These are phyloP conservation scores for Chlorops oryzae DNA, from an alignment of 1,140 invertebrate genomes.

Conservation along the genomic window DNA sequence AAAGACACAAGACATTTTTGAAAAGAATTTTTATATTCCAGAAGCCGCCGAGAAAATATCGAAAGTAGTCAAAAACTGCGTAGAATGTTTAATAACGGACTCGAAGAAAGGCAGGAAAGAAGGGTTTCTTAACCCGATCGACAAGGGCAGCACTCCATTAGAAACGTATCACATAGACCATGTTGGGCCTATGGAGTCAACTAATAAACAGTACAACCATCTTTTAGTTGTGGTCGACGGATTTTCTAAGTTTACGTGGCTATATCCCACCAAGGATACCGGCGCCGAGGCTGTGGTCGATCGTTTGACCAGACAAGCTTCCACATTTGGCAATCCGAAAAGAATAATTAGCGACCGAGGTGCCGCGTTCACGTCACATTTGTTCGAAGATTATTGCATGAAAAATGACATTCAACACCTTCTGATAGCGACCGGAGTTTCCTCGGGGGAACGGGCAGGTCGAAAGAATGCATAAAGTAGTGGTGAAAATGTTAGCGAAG, in stretches of 20 bases:
- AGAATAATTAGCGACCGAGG: too few relatives aligned
- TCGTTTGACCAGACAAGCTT: too few relatives aligned
- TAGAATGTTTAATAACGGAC: conserved; percentile 29
- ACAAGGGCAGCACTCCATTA: conserved; percentile 26
- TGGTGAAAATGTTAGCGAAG: too few relatives aligned
- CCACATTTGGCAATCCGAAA: too few relatives aligned
- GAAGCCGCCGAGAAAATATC: conserved; percentile 32
- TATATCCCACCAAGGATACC: too few relatives aligned
- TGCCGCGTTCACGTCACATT: too few relatives aligned
- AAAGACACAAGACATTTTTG: conserved; percentile 42
- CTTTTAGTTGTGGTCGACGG: conserved; percentile 27
- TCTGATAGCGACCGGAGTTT: too few relatives aligned
- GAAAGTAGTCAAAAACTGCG: conserved; percentile 30
- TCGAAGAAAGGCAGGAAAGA: conserved; percentile 43
- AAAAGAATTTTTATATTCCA: conserved; percentile 41
- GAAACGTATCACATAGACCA: conserved; percentile 15
- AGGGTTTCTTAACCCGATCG: conserved; percentile 31
- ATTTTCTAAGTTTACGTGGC: conserved; percentile 27
- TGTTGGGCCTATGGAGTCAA: conserved; percentile 25
- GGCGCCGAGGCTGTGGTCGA: too few relatives aligned
- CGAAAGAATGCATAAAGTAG: too few relatives aligned
- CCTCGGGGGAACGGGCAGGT: too few relatives aligned
- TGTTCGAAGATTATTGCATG: too few relatives aligned
- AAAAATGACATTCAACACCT: too few relatives aligned
- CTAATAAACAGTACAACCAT: conserved; percentile 26